A percentile compares a stretch with the other conserved stretches of the same genome.
Conservation (phyloP, 2,113 vertebrate species). For the Micromys minutus region DNA sequence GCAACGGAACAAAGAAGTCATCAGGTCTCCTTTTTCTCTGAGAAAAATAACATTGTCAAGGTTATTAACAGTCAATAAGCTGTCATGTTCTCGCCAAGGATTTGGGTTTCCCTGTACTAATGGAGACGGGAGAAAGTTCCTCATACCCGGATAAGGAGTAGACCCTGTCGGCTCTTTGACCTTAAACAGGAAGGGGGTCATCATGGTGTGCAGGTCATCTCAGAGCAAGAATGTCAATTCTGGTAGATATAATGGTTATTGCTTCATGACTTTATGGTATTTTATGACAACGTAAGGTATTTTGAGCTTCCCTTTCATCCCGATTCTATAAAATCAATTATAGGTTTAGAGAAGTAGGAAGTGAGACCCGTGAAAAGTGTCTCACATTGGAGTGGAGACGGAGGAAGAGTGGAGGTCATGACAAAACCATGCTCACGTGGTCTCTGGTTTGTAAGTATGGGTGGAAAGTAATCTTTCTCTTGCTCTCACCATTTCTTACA, state of each 20-base stretch:
- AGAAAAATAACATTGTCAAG: slow-evolving; percentile 77
- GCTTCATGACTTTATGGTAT: background rate
- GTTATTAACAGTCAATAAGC: slow-evolving; percentile 72
- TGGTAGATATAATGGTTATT: background rate
- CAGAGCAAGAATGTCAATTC: background rate
- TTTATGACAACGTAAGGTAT: slow-evolving; percentile 7
- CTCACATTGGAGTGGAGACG: background rate
- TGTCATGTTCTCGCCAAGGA: slow-evolving; percentile 29
- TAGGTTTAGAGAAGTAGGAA: background rate
- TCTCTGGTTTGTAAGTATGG: background rate
- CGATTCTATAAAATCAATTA: slow-evolving; percentile 9
- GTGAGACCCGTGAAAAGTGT: background rate
- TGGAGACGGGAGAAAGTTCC: background rate
- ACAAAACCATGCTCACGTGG: background rate
- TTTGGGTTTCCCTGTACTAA: slow-evolving; percentile 40
- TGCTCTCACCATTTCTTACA: background rate
- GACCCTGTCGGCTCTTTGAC: background rate
- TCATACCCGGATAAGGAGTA: background rate
- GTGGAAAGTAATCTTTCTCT: background rate
- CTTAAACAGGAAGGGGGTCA: slow-evolving; percentile 11
- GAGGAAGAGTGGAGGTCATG: background rate
- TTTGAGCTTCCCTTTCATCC: background rate
- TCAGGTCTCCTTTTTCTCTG: slow-evolving; percentile 67
- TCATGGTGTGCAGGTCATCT: background rate
- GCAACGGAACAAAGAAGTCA: slow-evolving; percentile 79